Conservation (phyloP, 2,888 invertebrate genomes). For the Scaptomyza parva region DNA sequence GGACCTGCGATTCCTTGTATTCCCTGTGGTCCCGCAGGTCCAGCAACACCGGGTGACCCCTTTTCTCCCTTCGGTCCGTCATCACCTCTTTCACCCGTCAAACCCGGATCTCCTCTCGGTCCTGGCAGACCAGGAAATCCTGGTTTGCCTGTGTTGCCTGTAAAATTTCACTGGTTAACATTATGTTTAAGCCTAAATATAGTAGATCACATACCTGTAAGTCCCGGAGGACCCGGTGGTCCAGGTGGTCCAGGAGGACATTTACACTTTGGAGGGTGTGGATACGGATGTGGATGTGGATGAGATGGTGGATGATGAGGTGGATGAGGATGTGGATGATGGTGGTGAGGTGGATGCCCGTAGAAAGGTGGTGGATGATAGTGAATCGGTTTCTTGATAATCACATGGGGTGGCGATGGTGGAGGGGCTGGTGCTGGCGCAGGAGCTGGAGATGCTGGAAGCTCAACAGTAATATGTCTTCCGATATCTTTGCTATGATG, state of each 20-base stretch:
- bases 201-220: background rate
- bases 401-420: slow-evolving; percentile 29
- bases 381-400: slow-evolving; percentile 27
- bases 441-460: slow-evolving; percentile 19
- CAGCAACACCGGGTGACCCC: slow-evolving; percentile 20
- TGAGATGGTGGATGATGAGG: slow-evolving; percentile 18
- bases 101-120: slow-evolving; percentile 30
- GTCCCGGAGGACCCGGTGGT: slow-evolving; percentile 36
- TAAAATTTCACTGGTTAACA: background rate
- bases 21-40: slow-evolving; percentile 39
- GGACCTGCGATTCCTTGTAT: slow-evolving; percentile 26
- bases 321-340: slow-evolving; percentile 6
- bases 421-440: slow-evolving; percentile 29
- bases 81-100: slow-evolving; percentile 18
- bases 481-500: background rate
- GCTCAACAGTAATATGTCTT: slow-evolving; percentile 28
- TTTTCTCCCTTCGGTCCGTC: slow-evolving; percentile 36
- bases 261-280: slow-evolving; percentile 29
- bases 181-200: too few species aligned
- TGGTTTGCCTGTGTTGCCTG: slow-evolving; percentile 31
- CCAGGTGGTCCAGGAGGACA: slow-evolving; percentile 36
- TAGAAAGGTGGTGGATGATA: slow-evolving; percentile 30
- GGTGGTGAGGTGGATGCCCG: slow-evolving; percentile 4
- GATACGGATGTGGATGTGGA: slow-evolving; percentile 12
- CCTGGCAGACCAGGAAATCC: slow-evolving; percentile 35